Conservation (phyloP, 1,140 invertebrate genomes). For the Cylas formicarius region DNA sequence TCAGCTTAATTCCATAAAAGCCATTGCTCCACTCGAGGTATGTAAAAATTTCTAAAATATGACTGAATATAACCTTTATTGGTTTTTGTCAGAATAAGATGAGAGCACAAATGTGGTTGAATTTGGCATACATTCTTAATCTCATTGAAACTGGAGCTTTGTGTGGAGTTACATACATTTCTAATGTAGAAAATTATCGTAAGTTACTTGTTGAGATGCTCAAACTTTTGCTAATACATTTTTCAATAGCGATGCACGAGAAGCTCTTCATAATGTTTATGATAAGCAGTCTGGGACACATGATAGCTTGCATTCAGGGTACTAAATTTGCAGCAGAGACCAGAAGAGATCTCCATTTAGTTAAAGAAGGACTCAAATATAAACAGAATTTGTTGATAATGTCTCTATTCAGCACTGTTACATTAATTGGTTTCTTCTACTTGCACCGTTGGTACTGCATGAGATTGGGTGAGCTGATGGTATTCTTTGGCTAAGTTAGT, state of each 20-base stretch:
- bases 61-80: not conserved
- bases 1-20: slow-evolving; percentile 60
- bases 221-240: too few species aligned
- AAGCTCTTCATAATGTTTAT: slow-evolving; percentile 91
- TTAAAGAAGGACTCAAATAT: slow-evolving; percentile 46
- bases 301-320: slow-evolving; percentile 61
- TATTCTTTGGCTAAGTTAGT: slow-evolving; percentile 1
- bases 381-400: slow-evolving; percentile 69
- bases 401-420: slow-evolving; percentile 70
- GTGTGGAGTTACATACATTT: slow-evolving; percentile 85
- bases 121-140: slow-evolving; percentile 76
- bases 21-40: slow-evolving; percentile 25
- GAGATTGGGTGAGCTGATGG: slow-evolving; percentile 65
- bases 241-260: slow-evolving; percentile 76
- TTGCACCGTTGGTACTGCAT: slow-evolving; percentile 81
- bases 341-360: slow-evolving; percentile 33
- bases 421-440: slow-evolving; percentile 77
- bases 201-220: slow-evolving; percentile 45
- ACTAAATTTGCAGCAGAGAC: slow-evolving; percentile 35
- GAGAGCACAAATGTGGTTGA: slow-evolving; percentile 55
- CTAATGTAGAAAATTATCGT: slow-evolving; percentile 92
- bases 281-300: slow-evolving; percentile 77
- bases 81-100: slow-evolving; percentile 44
- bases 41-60: slow-evolving; percentile 14
- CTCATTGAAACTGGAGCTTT: slow-evolving; percentile 75